phyloP scores from a whole-genome alignment of 2,888 invertebrate genomes.

The Slavum lentiscoides region DNA sequence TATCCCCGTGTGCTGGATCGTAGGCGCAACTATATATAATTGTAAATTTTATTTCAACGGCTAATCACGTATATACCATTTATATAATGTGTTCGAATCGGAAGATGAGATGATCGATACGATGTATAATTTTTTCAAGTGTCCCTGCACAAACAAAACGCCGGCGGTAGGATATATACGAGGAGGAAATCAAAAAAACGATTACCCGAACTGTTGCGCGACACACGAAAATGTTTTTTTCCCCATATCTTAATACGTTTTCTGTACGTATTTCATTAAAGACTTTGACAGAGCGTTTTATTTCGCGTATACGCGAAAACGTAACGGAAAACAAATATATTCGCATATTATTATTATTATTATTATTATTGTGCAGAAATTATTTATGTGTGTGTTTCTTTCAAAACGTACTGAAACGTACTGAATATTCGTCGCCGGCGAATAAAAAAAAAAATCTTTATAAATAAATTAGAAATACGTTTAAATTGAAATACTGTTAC shows the following conservation, averaged over 20 bases:
- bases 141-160: neutral
- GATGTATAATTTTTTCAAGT: conserved; percentile 3
- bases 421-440: too few relatives aligned
- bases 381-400: too few relatives aligned
- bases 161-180: neutral
- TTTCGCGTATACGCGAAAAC: conserved; percentile 18
- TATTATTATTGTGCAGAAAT: neutral
- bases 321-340: conserved; percentile 27
- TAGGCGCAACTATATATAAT: too few relatives aligned
- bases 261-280: neutral
- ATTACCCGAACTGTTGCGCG: conserved; percentile 24
- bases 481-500: too few relatives aligned
- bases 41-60: too few relatives aligned
- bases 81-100: neutral
- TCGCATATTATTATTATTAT: neutral
- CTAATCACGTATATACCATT: too few relatives aligned
- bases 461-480: too few relatives aligned
- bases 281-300: conserved; percentile 28
- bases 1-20: too few relatives aligned
- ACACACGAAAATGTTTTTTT: conserved; percentile 19
- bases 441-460: too few relatives aligned
- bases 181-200: conserved; percentile 9
- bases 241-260: neutral
- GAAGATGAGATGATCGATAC: conserved; percentile 26
- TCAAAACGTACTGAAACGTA: too few relatives aligned